A percentile compares a stretch with the other conserved stretches of the same genome.
Conservation (phyloP, 2,888 invertebrate genomes). For the Plutella xylostella region DNA sequence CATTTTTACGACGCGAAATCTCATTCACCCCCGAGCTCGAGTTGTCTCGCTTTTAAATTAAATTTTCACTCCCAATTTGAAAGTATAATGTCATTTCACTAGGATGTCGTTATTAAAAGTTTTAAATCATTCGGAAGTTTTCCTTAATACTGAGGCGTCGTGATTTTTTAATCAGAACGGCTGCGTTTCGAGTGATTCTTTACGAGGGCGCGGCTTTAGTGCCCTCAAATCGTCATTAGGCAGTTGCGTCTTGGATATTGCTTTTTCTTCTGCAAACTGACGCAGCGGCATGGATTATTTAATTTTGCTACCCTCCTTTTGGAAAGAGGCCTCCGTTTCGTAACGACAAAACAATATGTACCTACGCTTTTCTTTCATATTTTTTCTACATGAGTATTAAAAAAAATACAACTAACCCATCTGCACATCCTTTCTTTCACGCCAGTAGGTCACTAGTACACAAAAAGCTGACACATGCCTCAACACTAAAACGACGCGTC, state of each 20-base stretch:
- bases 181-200: slow-evolving; percentile 68
- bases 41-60: slow-evolving; percentile 71
- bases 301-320: slow-evolving; percentile 37
- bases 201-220: slow-evolving; percentile 59
- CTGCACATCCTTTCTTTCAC: too few relatives aligned
- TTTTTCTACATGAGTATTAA: too few relatives aligned
- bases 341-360: too few relatives aligned
- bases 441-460: too few relatives aligned
- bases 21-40: slow-evolving; percentile 61
- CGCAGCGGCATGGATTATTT: slow-evolving; percentile 57
- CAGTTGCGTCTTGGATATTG: slow-evolving; percentile 64
- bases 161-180: slow-evolving; percentile 70
- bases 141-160: slow-evolving; percentile 51
- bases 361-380: too few relatives aligned
- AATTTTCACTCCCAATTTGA: slow-evolving; percentile 72
- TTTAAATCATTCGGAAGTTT: slow-evolving; percentile 68
- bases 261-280: slow-evolving; percentile 58
- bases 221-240: slow-evolving; percentile 66
- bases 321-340: neutral
- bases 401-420: too few relatives aligned
- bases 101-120: slow-evolving; percentile 70
- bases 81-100: slow-evolving; percentile 72
- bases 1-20: slow-evolving; percentile 64
- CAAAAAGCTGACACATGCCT: too few relatives aligned
- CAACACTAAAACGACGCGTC: too few relatives aligned